phyloP scores from a whole-genome alignment of 2,888 invertebrate species.

The Caenorhabditis sp. region DNA sequence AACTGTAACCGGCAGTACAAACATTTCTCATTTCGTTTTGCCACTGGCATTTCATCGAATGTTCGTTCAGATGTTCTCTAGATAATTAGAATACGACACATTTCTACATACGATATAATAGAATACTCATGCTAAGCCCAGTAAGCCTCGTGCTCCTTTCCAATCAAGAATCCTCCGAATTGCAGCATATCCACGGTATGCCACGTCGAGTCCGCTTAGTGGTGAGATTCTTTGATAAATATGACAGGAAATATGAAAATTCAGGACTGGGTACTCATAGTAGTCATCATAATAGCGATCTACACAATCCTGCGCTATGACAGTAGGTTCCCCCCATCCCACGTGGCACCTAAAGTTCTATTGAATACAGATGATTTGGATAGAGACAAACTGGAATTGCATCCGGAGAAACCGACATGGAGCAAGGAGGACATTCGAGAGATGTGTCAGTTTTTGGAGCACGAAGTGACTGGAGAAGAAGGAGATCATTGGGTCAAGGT shows the following conservation, averaged over 20 bases:
- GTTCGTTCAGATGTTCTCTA: constrained; percentile 25
- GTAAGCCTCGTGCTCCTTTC: constrained; percentile 17
- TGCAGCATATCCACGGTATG: constrained; percentile 47
- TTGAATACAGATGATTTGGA: constrained; percentile 18
- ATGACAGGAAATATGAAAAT: neutral
- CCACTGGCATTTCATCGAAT: neutral
- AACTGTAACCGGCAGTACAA: constrained; percentile 39
- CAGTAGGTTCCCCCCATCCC: neutral
- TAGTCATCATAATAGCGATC: constrained; percentile 32
- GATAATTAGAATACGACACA: constrained; percentile 6
- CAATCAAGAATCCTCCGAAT: neutral
- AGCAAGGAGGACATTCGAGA: constrained; percentile 66
- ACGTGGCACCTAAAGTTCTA: neutral
- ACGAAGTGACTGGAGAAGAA: constrained; percentile 72
- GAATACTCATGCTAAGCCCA: constrained; percentile 39
- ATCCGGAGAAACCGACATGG: constrained; percentile 24
- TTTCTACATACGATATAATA: neutral
- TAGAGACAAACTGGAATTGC: neutral
- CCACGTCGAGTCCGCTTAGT: constrained; percentile 45
- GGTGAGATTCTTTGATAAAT: neutral
- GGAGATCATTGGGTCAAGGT: constrained; percentile 65
- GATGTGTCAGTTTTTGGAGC: constrained; percentile 78
- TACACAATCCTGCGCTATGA: constrained; percentile 45
- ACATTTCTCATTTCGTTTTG: constrained; percentile 8
- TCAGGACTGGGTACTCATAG: constrained; percentile 48